Evolutionary conservation across 1,140 invertebrate species (phyloP).

Genomic region (Cydia fagiglandana): DNA sequence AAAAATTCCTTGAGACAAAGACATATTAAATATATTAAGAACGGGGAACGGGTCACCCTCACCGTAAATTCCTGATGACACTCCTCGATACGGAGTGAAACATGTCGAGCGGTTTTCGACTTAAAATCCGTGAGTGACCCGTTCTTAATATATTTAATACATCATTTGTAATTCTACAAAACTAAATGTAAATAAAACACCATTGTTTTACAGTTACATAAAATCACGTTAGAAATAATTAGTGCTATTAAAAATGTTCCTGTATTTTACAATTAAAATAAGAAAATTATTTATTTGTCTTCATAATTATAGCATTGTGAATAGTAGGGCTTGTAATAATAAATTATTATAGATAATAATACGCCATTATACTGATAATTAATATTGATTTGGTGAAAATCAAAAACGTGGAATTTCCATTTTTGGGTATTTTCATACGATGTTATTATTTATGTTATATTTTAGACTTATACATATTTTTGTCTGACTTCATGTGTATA

Average conservation of each 20-base stretch:
- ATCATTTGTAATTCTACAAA: not conserved
- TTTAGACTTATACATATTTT: not conserved
- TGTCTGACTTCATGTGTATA: not conserved
- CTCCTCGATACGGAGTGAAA: too few relatives aligned
- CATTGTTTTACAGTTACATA: not conserved
- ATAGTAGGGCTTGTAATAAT: conserved; percentile 26
- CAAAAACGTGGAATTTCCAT: not conserved
- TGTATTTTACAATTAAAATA: conserved; percentile 33
- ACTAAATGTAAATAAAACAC: not conserved
- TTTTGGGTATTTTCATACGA: not conserved
- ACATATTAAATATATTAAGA: too few relatives aligned
- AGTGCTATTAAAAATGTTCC: conserved; percentile 40
- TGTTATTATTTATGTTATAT: not conserved
- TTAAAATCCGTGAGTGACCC: too few relatives aligned
- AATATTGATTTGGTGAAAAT: not conserved
- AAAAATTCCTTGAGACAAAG: too few relatives aligned
- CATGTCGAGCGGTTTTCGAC: too few relatives aligned
- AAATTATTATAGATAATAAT: conserved; percentile 22
- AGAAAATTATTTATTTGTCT: conserved; percentile 27
- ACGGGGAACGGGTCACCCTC: too few relatives aligned
- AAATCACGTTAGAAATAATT: not conserved
- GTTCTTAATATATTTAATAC: too few relatives aligned
- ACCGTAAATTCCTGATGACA: too few relatives aligned
- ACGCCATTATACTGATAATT: conserved; percentile 7
- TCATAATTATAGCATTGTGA: not conserved